These are phyloP conservation scores for Gymnocypris eckloni DNA, from an alignment of 2,797 vertebrate species.

Conservation along the genomic window DNA sequence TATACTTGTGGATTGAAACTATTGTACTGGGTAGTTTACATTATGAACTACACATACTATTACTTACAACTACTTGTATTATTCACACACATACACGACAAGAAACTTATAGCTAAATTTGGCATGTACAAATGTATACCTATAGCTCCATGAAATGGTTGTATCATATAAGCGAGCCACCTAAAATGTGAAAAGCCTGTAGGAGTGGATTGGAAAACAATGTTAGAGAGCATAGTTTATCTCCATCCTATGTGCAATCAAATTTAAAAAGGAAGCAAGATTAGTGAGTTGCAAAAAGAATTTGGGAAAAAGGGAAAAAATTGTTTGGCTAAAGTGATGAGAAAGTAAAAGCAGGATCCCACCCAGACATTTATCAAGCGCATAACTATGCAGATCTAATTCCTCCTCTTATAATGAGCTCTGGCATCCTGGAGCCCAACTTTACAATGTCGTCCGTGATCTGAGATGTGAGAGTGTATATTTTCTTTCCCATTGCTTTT, in stretches of 20 bases:
- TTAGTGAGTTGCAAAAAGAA: background rate
- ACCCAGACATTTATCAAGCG: slow-evolving; percentile 26
- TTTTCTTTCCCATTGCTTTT: slow-evolving; percentile 67
- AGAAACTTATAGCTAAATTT: background rate
- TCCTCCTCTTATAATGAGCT: slow-evolving; percentile 35
- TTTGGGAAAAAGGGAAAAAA: background rate
- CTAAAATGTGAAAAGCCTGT: background rate
- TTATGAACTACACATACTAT: background rate
- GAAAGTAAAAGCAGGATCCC: background rate
- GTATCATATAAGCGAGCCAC: background rate
- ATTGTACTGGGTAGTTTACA: background rate
- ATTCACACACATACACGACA: background rate
- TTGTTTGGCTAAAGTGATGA: background rate
- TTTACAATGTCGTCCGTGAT: slow-evolving; percentile 65
- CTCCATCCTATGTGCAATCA: background rate
- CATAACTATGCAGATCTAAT: slow-evolving; percentile 19
- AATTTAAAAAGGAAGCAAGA: background rate
- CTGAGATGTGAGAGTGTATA: slow-evolving; percentile 35
- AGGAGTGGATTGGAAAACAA: background rate
- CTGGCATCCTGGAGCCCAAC: slow-evolving; percentile 59
- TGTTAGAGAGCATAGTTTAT: slow-evolving; percentile 11
- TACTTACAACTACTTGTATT: no score
- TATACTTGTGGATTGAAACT: background rate
- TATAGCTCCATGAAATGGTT: background rate
- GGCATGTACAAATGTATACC: background rate